phyloP scores from a whole-genome alignment of 92 coral and sea anemone species.

The Hydrozoanthus gracilis region DNA sequence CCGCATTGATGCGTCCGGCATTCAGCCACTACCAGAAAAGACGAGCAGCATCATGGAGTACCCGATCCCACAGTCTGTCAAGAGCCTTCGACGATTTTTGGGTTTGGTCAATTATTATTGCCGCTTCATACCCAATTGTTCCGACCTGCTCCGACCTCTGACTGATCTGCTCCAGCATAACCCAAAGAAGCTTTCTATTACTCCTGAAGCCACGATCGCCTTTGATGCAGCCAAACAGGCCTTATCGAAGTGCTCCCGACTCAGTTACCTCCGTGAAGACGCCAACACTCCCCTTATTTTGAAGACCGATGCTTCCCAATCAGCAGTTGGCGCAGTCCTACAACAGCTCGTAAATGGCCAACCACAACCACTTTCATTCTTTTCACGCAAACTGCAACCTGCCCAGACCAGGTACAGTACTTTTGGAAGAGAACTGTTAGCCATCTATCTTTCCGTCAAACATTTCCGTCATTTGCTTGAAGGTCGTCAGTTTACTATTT shows the following conservation, averaged over 20 bases:
- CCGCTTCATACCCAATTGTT: slow-evolving; percentile 22
- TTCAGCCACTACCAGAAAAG: neutral
- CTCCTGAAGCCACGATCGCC: neutral
- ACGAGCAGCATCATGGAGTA: slow-evolving; percentile 21
- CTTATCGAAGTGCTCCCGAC: no score
- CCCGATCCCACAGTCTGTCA: slow-evolving; percentile 18
- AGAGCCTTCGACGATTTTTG: slow-evolving; percentile 6
- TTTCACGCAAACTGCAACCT: slow-evolving; percentile 40
- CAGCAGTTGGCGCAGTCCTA: slow-evolving; percentile 33
- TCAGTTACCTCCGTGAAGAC: slow-evolving; percentile 21
- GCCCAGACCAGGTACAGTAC: slow-evolving; percentile 48
- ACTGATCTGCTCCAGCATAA: neutral
- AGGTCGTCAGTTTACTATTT: slow-evolving; percentile 27
- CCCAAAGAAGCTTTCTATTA: neutral
- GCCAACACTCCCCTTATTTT: slow-evolving; percentile 13
- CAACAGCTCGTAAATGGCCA: slow-evolving; percentile 21
- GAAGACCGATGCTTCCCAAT: slow-evolving; percentile 35
- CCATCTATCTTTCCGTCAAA: slow-evolving; percentile 29
- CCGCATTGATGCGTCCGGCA: slow-evolving; percentile 3
- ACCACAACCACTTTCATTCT: slow-evolving; percentile 50
- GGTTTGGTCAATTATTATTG: neutral
- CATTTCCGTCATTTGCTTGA: slow-evolving; percentile 53
- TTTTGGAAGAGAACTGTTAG: slow-evolving; percentile 54
- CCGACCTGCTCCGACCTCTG: slow-evolving; percentile 18
- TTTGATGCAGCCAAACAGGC: slow-evolving; percentile 2